These are phyloP conservation scores for Hyla sarda DNA, from an alignment of 2,113 vertebrate species.

Conservation along the genomic window DNA sequence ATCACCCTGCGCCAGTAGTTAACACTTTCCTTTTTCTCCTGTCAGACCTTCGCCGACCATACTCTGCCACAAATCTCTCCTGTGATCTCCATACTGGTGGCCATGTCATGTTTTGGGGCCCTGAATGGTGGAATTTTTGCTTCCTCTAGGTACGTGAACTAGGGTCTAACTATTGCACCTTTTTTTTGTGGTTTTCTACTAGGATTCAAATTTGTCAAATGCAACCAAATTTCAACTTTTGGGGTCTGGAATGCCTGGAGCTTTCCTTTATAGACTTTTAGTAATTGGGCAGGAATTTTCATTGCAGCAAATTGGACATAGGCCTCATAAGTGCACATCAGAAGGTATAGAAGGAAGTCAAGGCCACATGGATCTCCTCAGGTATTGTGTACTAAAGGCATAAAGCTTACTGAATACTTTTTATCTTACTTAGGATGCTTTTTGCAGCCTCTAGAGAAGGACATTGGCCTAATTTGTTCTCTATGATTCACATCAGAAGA, in stretches of 20 bases:
- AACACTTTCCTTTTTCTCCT: not conserved
- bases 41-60: constrained; percentile 81
- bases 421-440: constrained; percentile 66
- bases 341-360: too few relatives aligned
- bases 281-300: not conserved
- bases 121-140: constrained; percentile 85
- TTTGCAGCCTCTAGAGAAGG: constrained; percentile 76
- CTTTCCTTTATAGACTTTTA: not conserved
- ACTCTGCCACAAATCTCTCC: constrained; percentile 76
- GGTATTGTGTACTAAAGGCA: not conserved
- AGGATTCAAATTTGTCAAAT: too few relatives aligned
- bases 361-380: too few relatives aligned
- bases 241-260: too few relatives aligned
- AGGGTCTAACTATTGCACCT: not conserved
- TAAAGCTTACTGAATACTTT: not conserved
- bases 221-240: too few relatives aligned
- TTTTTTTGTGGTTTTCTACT: not conserved
- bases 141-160: constrained; percentile 74
- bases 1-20: not conserved
- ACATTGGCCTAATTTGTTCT: constrained; percentile 75
- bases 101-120: constrained; percentile 85
- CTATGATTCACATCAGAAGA: constrained; percentile 74
- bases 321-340: too few relatives aligned
- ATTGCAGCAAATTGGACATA: not conserved
- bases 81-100: constrained; percentile 81